Conservation (phyloP, 2,888 invertebrate species). For the Athalia circularis region DNA sequence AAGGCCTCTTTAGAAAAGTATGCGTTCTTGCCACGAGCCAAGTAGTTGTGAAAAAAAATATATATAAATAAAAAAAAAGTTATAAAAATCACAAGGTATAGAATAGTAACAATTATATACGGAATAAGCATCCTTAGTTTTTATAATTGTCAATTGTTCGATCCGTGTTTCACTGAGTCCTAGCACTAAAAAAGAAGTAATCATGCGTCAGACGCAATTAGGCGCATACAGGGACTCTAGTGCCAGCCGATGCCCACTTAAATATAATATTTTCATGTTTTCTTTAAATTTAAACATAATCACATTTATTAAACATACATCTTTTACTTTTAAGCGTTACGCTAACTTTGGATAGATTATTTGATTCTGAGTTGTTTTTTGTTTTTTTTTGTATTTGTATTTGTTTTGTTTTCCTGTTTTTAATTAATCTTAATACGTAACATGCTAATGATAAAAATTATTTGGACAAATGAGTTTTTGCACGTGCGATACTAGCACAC, state of each 20-base stretch:
- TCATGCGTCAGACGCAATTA: conserved; percentile 28
- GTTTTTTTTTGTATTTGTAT: too few relatives aligned
- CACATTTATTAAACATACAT: conserved; percentile 39
- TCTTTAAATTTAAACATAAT: conserved; percentile 34
- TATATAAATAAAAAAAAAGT: neutral
- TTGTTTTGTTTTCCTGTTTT: neutral
- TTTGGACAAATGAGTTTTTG: conserved; percentile 18
- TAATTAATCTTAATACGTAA: conserved; percentile 22
- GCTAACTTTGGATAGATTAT: conserved; percentile 43
- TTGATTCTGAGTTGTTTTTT: conserved; percentile 15
- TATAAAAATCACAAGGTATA: neutral
- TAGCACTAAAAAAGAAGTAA: conserved; percentile 7
- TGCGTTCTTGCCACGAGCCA: neutral
- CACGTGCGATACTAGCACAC: conserved; percentile 20
- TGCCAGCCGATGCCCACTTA: conserved; percentile 16
- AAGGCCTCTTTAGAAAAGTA: conserved; percentile 3
- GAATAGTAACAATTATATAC: conserved; percentile 6
- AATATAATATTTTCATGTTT: conserved; percentile 33
- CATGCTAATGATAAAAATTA: conserved; percentile 24
- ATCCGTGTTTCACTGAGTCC: neutral
- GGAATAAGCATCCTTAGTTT: neutral
- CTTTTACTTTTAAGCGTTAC: conserved; percentile 24
- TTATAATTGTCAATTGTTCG: neutral
- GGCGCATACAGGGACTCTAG: conserved; percentile 7
- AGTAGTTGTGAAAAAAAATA: neutral